phyloP scores from a whole-genome alignment of 2,888 invertebrate genomes.

The Chorisops tibialis region DNA sequence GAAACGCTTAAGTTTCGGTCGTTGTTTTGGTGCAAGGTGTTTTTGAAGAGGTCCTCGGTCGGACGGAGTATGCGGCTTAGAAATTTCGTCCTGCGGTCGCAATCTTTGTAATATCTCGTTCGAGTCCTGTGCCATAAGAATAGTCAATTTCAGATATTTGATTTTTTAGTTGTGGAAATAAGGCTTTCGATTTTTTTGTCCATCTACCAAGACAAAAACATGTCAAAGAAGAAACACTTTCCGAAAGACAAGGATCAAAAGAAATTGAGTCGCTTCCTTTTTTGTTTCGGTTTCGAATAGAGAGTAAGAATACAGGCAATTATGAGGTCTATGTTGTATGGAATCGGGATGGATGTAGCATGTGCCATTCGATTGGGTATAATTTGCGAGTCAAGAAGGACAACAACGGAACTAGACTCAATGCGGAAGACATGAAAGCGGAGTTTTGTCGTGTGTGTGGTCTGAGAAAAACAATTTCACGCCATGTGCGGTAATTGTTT shows the following conservation, averaged over 20 bases:
- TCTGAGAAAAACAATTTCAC: slow-evolving; percentile 17
- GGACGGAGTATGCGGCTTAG: neutral
- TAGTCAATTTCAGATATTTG: neutral
- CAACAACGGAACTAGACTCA: neutral
- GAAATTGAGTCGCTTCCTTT: slow-evolving; percentile 11
- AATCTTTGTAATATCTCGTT: slow-evolving; percentile 2
- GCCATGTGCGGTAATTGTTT: slow-evolving; percentile 20
- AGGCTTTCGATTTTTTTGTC: neutral
- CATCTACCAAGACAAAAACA: neutral
- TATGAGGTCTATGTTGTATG: neutral
- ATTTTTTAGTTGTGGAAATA: too few species aligned
- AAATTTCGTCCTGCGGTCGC: neutral
- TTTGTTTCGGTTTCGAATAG: neutral
- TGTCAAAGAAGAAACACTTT: neutral
- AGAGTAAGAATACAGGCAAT: slow-evolving; percentile 10
- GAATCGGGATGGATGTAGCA: slow-evolving; percentile 14
- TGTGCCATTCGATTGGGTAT: slow-evolving; percentile 14
- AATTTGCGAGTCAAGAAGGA: slow-evolving; percentile 13
- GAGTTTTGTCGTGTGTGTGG: slow-evolving; percentile 19
- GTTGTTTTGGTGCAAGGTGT: too few species aligned
- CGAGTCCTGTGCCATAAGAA: too few species aligned
- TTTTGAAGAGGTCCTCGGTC: too few species aligned
- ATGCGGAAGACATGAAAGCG: slow-evolving; percentile 14
- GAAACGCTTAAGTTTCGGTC: neutral
- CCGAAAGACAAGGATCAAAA: slow-evolving; percentile 10